A percentile compares a stretch with the other conserved stretches of the same genome.
These are phyloP conservation scores for Crotophaga sulcirostris DNA, from an alignment of 2,113 vertebrate species.

Conservation along the genomic window DNA sequence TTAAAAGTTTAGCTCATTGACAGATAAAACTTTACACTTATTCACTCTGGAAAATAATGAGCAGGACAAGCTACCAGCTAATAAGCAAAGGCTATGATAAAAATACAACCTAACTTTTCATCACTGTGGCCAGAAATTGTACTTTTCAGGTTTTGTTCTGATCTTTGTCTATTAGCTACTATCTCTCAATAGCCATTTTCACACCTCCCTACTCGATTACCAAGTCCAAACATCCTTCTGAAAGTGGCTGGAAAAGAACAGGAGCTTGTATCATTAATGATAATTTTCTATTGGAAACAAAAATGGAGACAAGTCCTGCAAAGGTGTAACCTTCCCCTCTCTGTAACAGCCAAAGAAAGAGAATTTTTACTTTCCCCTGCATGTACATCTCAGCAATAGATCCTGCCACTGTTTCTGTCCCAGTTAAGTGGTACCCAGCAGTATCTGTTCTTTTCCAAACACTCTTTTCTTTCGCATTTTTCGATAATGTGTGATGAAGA, in stretches of 20 bases:
- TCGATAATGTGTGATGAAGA: not conserved
- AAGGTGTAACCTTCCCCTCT: not conserved
- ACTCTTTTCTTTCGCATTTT: not conserved
- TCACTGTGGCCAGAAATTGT: not conserved
- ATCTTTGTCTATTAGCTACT: constrained; percentile 26
- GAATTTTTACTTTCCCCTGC: not conserved
- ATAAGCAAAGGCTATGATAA: constrained; percentile 3
- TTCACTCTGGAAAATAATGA: constrained; percentile 32
- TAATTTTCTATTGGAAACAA: not conserved
- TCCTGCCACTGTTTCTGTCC: not conserved
- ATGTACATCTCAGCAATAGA: not conserved
- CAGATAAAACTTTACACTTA: constrained; percentile 46
- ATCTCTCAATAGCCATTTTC: not conserved
- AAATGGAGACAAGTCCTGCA: not conserved
- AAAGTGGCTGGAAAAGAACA: not conserved
- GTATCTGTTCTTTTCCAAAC: not conserved
- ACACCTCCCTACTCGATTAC: constrained; percentile 23
- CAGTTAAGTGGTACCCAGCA: not conserved
- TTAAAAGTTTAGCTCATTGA: constrained; percentile 59
- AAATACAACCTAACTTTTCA: not conserved
- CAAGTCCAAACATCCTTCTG: not conserved
- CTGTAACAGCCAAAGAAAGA: not conserved
- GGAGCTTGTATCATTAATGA: not conserved
- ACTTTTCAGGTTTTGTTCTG: not conserved
- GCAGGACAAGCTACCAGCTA: constrained; percentile 8